Evolutionary conservation across 2,888 invertebrate genomes (phyloP), one percentile per base, ranked within the genome.

Genomic region (Andrena dorsata): DNA sequence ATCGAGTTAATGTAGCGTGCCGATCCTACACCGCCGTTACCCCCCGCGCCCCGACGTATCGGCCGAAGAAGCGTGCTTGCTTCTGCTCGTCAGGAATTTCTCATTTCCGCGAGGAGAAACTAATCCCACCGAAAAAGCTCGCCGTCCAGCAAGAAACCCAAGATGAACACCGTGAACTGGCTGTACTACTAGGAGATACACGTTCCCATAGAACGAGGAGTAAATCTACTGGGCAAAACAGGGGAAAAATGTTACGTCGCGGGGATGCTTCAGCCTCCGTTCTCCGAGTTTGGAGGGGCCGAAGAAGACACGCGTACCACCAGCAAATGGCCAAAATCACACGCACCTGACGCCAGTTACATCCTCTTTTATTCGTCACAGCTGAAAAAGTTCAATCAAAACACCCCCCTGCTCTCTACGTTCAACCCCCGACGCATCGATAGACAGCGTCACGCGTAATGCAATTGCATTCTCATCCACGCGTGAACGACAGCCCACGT

Each of bases 1-100:
- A 93, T 93, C 93, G 93, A 91, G 92, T 93, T 94, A 94, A 94
- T 93, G 94, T 94, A 93, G 90, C 93, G 93, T 92, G 90, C 90
- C 89, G 88, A 88, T 87, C 86, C 86, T 85, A 81, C 87, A 76
- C 84, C 83, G 86, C 87, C 85, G 84, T 84, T 86, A 85, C 84
- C 56, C 84, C 56, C 56, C 66, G 79, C 73, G 72, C 82, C 80
- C 75, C 74, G 80, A 79, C 86, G 86, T 86, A 86, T 86, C 85
- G 82, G 78, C 75, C 75, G 66, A 79, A 70, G 78, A 82, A 82
- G 49, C 78, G 66, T 28, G 61, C 53, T 60, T 60, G 28, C 60
- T 35, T 49, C 71, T 66, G 78, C 73, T 30, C 76, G 76, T 80
- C 82, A 76, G 76, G 80, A 80, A 82, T 82, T 80, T 81, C 82